Evolutionary conservation across 1,140 invertebrate species (phyloP), one percentile per base, ranked within the genome.

Genomic region (Chionoecetes opilio): DNA sequence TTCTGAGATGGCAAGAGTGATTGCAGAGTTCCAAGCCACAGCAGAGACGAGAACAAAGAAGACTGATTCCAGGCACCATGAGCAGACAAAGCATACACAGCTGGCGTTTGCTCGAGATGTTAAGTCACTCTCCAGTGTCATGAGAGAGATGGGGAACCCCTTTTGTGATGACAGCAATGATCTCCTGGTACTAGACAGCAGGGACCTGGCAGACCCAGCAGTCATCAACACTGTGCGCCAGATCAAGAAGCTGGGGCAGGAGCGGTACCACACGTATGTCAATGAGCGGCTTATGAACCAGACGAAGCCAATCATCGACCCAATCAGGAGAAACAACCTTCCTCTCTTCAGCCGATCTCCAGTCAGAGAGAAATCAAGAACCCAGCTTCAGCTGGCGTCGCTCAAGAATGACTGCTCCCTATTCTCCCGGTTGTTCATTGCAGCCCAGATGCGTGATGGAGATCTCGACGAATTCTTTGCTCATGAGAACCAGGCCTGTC

Each of bases 321-420:
- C 91, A 31, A 92, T 92, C 21, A 92, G 84, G 75, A 92, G 41
- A 38, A 93, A 92, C 31, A 92, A 91, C 38, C 90, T 91, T 17
- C 26, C 75, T n/a, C 75, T 92, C 26, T 92, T 92, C 75, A 92
- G 75, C 29, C 63, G 34, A 84, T 75, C 91, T 82, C 91, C 75
- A 84, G n/a, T 82, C 31, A 82, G 63, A 38, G 82, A 84, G 8
- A 93, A 93, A n/a, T 89, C 93, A 86, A 88, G 86, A 32, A 89
- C 31, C 9, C 26, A 89, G 38, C 41, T 46, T 32, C 34, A 85
- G 38, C 5, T 89, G 6, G 88, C 85, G 32, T 89, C 85, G n/a
- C 82, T 93, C 32, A 85, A 93, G 84, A 86, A 87, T 32, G 92
- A 93, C 84, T 93, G 92, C 41, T 86, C 92, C 35, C 85, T 93